phyloP scores from a whole-genome alignment of 2,888 invertebrate genomes.

The Lithophane socia region DNA sequence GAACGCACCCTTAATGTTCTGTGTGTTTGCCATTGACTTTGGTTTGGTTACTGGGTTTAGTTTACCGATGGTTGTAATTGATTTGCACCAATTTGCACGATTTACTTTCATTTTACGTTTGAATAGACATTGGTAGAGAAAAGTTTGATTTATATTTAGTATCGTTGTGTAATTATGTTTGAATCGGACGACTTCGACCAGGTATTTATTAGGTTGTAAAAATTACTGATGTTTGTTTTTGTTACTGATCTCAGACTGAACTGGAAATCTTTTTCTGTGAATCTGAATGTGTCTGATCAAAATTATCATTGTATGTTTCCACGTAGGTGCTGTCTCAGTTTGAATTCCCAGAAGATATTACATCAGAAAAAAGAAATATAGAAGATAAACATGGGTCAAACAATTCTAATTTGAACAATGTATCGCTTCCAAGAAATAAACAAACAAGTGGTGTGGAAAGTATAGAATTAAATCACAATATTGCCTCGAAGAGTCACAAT shows the following conservation, averaged over 20 bases:
- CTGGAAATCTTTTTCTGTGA: background rate
- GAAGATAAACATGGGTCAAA: slow-evolving; percentile 26
- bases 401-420: slow-evolving; percentile 14
- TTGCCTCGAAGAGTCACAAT: background rate
- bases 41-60: too few species aligned
- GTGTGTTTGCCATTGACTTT: too few species aligned
- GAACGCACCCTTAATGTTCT: too few species aligned
- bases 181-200: slow-evolving; percentile 88
- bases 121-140: background rate
- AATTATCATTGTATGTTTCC: background rate
- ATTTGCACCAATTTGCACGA: too few species aligned
- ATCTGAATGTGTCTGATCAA: background rate
- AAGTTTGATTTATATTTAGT: background rate
- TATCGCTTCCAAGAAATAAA: slow-evolving; percentile 1
- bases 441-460: slow-evolving; percentile 15
- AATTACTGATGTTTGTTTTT: slow-evolving; percentile 10
- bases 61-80: too few species aligned
- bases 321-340: slow-evolving; percentile 83
- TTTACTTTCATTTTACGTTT: too few species aligned
- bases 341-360: slow-evolving; percentile 78
- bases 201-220: slow-evolving; percentile 72
- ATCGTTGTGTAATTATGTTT: slow-evolving; percentile 75
- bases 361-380: slow-evolving; percentile 17
- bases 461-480: slow-evolving; percentile 14
- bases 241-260: background rate